These are phyloP conservation scores for Denticeps clupeoides DNA, from an alignment of 2,797 vertebrate species.

Conservation along the genomic window DNA sequence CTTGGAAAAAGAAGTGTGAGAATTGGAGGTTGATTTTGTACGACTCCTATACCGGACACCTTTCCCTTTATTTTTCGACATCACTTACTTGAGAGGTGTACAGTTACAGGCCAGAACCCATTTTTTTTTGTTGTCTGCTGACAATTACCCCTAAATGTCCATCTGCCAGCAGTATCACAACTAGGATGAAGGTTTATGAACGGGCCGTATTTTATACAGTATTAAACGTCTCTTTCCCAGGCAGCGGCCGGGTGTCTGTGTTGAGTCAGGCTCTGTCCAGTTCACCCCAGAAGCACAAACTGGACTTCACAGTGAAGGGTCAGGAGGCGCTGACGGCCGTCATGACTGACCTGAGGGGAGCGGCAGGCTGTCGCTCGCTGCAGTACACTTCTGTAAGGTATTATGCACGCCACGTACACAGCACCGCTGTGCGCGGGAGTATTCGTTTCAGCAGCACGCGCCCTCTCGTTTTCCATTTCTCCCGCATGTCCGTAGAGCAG, in stretches of 20 bases:
- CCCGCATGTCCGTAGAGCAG: slow-evolving; percentile 45
- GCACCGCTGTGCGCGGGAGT: neutral
- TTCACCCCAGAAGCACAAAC: slow-evolving; percentile 48
- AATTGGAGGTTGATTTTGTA: too few relatives aligned
- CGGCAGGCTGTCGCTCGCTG: slow-evolving; percentile 43
- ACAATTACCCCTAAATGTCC: too few relatives aligned
- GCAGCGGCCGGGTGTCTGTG: slow-evolving; percentile 56
- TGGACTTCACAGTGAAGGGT: slow-evolving; percentile 63
- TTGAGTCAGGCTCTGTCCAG: slow-evolving; percentile 44
- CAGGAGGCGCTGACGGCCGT: slow-evolving; percentile 47
- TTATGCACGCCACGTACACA: slow-evolving; percentile 15
- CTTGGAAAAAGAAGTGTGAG: too few relatives aligned
- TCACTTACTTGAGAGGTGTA: too few relatives aligned
- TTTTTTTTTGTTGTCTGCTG: too few relatives aligned
- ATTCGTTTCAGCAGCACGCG: neutral
- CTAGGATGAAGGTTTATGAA: too few relatives aligned
- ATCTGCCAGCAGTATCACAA: too few relatives aligned
- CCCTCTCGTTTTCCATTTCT: neutral
- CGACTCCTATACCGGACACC: too few relatives aligned
- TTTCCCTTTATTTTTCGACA: too few relatives aligned
- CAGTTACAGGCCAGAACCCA: too few relatives aligned
- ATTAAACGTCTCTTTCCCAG: slow-evolving; percentile 29
- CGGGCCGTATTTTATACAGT: too few relatives aligned
- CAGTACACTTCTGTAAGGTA: slow-evolving; percentile 60
- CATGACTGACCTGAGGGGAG: slow-evolving; percentile 53